phyloP scores from a whole-genome alignment of 2,797 vertebrate species.

The Channallabes apus region DNA sequence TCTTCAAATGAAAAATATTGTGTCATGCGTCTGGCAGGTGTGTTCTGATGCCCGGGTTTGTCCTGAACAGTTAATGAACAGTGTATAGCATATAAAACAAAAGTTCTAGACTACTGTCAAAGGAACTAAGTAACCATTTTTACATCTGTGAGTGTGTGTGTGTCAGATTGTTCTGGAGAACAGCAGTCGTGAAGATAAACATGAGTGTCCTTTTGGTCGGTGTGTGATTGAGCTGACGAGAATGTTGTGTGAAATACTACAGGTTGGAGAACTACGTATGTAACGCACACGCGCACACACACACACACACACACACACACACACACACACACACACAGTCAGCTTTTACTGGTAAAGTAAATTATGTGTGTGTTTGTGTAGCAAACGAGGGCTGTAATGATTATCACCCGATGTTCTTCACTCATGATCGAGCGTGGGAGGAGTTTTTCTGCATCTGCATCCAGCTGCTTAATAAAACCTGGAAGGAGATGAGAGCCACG shows the following conservation, averaged over 20 bases:
- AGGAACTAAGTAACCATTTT: neutral
- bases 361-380: constrained; percentile 57
- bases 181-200: constrained; percentile 96
- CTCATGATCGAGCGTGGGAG: constrained; percentile 94
- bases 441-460: constrained; percentile 98
- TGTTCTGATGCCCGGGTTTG: too few relatives aligned
- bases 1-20: too few relatives aligned
- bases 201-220: constrained; percentile 95
- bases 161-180: constrained; percentile 88
- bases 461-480: constrained; percentile 96
- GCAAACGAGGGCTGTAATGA: constrained; percentile 97
- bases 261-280: constrained; percentile 96
- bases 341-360: neutral
- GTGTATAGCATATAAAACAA: too few relatives aligned
- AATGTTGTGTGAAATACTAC: constrained; percentile 95
- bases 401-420: constrained; percentile 99
- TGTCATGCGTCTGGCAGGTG: too few relatives aligned
- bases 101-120: too few relatives aligned
- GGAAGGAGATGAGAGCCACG: constrained; percentile 99
- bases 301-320: constrained; percentile 3
- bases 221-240: constrained; percentile 96
- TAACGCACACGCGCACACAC: too few relatives aligned
- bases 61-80: too few relatives aligned
- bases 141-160: neutral
- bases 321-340: neutral